Conservation (phyloP, 1,140 invertebrate genomes). For the Conus betulinus region DNA sequence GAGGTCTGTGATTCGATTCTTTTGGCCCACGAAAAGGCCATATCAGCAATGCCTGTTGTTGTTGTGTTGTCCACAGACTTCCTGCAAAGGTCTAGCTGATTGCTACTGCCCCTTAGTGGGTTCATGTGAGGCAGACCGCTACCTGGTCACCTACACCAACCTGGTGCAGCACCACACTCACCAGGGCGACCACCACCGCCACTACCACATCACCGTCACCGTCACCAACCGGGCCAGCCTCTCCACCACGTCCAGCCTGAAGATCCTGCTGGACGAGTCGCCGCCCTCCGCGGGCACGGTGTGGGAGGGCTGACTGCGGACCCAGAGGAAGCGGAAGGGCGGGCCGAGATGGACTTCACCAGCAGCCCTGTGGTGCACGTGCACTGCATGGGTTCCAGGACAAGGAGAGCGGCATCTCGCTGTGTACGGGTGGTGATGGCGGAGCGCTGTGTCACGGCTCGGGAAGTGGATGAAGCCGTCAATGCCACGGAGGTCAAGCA, state of each 20-base stretch:
- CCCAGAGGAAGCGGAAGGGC: too few relatives aligned
- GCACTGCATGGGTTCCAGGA: constrained; percentile 51
- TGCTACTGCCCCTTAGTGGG: constrained; percentile 39
- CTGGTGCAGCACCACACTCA: constrained; percentile 41
- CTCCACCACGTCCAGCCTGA: not conserved
- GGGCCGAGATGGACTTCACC: constrained; percentile 53
- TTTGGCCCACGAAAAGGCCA: too few relatives aligned
- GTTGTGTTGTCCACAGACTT: not conserved
- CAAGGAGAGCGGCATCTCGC: constrained; percentile 51
- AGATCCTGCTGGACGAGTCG: constrained; percentile 48
- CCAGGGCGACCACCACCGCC: constrained; percentile 47
- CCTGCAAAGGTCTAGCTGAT: not conserved
- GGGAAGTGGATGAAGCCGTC: constrained; percentile 21
- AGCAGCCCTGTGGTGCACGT: constrained; percentile 27
- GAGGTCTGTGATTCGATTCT: too few relatives aligned
- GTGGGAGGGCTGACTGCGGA: constrained; percentile 25
- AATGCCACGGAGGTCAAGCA: not conserved
- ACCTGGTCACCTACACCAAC: constrained; percentile 41
- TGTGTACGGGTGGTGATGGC: constrained; percentile 50
- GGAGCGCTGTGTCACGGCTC: constrained; percentile 35
- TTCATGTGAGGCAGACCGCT: constrained; percentile 38
- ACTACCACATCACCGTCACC: constrained; percentile 45
- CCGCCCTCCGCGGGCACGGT: constrained; percentile 51
- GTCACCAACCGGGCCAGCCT: constrained; percentile 48
- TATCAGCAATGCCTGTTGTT: not conserved